A percentile compares a stretch with the other conserved stretches of the same genome.
These are phyloP conservation scores for Epizoanthus fatuus DNA, from an alignment of 92 coral and sea anemone species.

Conservation along the genomic window DNA sequence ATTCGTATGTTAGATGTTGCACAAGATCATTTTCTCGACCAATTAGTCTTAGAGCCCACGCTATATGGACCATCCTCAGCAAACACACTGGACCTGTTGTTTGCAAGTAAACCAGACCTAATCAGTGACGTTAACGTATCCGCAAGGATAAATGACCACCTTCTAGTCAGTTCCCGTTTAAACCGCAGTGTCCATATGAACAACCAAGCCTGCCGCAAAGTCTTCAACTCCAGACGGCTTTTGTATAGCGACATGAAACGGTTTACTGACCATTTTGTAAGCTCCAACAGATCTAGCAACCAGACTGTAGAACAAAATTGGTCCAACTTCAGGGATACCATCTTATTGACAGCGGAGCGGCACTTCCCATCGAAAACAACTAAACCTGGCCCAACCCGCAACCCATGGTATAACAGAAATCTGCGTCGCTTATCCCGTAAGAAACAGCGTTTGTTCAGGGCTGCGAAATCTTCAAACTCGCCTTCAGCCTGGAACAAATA, in stretches of 20 bases:
- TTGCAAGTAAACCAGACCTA: slow-evolving; percentile 18
- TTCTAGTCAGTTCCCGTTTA: slow-evolving; percentile 1
- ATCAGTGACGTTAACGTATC: slow-evolving; percentile 6
- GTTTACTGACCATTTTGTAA: slow-evolving; percentile 19
- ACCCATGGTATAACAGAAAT: slow-evolving; percentile 18
- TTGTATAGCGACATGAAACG: slow-evolving; percentile 25
- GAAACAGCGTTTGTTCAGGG: slow-evolving; percentile 23
- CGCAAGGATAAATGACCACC: slow-evolving; percentile 17
- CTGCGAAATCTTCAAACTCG: slow-evolving; percentile 14
- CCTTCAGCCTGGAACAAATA: slow-evolving; percentile 18
- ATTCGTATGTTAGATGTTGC: slow-evolving; percentile 14
- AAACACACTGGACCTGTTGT: not conserved
- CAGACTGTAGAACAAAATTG: slow-evolving; percentile 16
- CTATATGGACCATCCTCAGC: slow-evolving; percentile 1
- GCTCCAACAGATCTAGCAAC: slow-evolving; percentile 1
- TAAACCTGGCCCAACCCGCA: slow-evolving; percentile 12
- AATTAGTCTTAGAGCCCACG: slow-evolving; percentile 3
- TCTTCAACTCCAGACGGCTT: slow-evolving; percentile 8
- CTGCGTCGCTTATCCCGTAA: slow-evolving; percentile 22
- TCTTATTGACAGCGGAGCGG: slow-evolving; percentile 15
- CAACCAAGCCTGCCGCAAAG: slow-evolving; percentile 16
- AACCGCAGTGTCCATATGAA: slow-evolving; percentile 3
- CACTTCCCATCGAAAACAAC: slow-evolving; percentile 7
- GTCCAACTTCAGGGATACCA: slow-evolving; percentile 17
- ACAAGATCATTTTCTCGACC: slow-evolving; percentile 10